Evolutionary conservation across 1,140 invertebrate species (phyloP).

Genomic region (Frieseomelitta varia): DNA sequence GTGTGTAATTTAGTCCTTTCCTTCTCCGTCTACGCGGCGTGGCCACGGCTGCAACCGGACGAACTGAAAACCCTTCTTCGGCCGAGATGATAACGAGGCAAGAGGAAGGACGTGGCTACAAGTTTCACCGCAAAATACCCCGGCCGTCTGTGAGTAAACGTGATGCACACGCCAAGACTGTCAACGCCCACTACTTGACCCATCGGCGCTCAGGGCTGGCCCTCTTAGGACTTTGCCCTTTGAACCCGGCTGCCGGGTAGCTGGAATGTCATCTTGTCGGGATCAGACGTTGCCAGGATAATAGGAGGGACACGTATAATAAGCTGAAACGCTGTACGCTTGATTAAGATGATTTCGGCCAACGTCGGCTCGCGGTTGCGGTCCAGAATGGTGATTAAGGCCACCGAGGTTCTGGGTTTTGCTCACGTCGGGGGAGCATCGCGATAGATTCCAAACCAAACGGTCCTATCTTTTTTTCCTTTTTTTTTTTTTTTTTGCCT

Average conservation of each 20-base stretch:
- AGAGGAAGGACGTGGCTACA: constrained; percentile 41
- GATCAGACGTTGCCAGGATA: constrained; percentile 20
- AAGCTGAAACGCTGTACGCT: constrained; percentile 4
- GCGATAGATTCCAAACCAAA: background rate
- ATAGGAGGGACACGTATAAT: constrained; percentile 18
- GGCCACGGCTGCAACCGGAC: constrained; percentile 21
- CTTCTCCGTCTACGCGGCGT: constrained; percentile 8
- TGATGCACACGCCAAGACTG: constrained; percentile 35
- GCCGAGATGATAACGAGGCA: constrained; percentile 39
- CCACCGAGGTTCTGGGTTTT: background rate
- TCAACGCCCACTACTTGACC: constrained; percentile 42
- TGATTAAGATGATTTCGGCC: constrained; percentile 4
- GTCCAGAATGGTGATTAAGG: background rate
- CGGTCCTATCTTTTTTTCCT: too few relatives aligned
- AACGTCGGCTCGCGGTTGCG: background rate
- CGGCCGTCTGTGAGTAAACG: constrained; percentile 31
- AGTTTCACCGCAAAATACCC: constrained; percentile 45
- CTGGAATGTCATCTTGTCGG: constrained; percentile 27
- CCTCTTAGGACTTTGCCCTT: constrained; percentile 44
- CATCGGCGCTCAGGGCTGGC: constrained; percentile 5
- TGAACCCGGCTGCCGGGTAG: constrained; percentile 11
- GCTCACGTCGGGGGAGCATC: background rate
- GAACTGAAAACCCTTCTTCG: constrained; percentile 31
- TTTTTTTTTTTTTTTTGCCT: too few relatives aligned
- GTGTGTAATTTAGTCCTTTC: constrained; percentile 46